phyloP scores from a whole-genome alignment of 2,888 invertebrate species.

The Himalopsyche kuldschensis region DNA sequence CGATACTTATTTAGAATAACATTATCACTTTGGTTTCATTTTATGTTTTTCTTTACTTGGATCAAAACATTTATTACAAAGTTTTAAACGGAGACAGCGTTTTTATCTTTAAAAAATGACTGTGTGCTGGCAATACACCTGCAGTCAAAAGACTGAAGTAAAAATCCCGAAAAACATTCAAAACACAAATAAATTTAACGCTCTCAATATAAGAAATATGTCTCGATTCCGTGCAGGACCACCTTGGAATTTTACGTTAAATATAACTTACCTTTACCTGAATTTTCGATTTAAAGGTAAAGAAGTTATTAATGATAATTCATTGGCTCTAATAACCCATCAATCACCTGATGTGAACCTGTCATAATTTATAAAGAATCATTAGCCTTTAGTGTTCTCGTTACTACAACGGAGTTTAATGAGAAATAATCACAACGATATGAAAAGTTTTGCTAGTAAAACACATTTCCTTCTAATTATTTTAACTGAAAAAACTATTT shows the following conservation, averaged over 20 bases:
- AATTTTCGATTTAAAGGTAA: not conserved
- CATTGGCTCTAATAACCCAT: not conserved
- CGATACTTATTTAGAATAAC: too few relatives aligned
- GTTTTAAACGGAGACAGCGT: not conserved
- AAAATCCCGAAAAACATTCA: not conserved
- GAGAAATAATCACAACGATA: too few relatives aligned
- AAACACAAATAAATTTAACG: not conserved
- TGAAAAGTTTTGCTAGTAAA: too few relatives aligned
- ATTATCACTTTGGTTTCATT: too few relatives aligned
- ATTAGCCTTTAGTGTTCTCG: too few relatives aligned
- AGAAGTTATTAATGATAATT: not conserved
- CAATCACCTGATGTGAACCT: not conserved
- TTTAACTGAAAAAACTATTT: too few relatives aligned
- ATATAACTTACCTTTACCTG: not conserved
- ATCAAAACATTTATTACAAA: not conserved
- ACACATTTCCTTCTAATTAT: too few relatives aligned
- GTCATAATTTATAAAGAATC: too few relatives aligned
- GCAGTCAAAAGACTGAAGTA: not conserved
- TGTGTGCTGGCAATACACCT: not conserved
- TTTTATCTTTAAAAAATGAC: not conserved
- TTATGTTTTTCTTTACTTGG: too few relatives aligned
- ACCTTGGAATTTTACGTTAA: not conserved
- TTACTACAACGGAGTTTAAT: too few relatives aligned
- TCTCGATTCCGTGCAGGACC: not conserved
- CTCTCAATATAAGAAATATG: not conserved